Evolutionary conservation across 2,888 invertebrate species (phyloP).

Genomic region (Dynastes grantii): DNA sequence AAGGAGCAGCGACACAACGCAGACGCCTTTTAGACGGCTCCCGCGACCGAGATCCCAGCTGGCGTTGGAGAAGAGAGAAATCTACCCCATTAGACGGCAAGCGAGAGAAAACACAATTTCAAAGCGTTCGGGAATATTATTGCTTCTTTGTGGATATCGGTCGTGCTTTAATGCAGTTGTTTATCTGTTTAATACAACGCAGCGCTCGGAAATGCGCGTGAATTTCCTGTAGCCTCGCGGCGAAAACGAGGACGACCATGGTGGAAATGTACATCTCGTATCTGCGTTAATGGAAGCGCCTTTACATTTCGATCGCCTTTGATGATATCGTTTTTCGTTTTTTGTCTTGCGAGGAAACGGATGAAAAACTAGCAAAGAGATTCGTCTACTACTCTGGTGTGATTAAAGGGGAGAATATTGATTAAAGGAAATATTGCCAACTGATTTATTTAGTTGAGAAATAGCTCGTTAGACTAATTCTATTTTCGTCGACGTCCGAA

Average conservation of each 20-base stretch:
- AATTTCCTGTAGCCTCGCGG: neutral
- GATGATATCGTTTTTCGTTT: neutral
- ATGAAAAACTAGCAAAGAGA: too few species aligned
- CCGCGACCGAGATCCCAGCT: neutral
- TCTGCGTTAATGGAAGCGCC: constrained; percentile 5
- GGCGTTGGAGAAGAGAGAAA: neutral
- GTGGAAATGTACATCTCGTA: neutral
- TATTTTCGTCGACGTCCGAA: too few species aligned
- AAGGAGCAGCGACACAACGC: constrained; percentile 28
- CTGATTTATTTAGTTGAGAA: too few species aligned
- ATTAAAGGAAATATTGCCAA: too few species aligned
- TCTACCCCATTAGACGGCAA: constrained; percentile 5
- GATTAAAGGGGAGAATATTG: too few species aligned
- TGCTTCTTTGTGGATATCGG: constrained; percentile 43
- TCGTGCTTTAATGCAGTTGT: constrained; percentile 49
- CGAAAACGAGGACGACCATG: neutral
- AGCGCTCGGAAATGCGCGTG: constrained; percentile 40
- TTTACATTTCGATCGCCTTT: neutral
- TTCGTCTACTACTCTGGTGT: too few species aligned
- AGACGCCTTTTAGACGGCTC: constrained; percentile 7
- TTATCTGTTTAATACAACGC: constrained; percentile 51
- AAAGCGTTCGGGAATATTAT: constrained; percentile 21
- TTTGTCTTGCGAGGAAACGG: too few species aligned
- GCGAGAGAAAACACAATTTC: constrained; percentile 15
- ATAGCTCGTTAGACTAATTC: too few species aligned